Evolutionary conservation across 1,140 invertebrate species (phyloP).

Genomic region (Cardiocondyla obscurior): DNA sequence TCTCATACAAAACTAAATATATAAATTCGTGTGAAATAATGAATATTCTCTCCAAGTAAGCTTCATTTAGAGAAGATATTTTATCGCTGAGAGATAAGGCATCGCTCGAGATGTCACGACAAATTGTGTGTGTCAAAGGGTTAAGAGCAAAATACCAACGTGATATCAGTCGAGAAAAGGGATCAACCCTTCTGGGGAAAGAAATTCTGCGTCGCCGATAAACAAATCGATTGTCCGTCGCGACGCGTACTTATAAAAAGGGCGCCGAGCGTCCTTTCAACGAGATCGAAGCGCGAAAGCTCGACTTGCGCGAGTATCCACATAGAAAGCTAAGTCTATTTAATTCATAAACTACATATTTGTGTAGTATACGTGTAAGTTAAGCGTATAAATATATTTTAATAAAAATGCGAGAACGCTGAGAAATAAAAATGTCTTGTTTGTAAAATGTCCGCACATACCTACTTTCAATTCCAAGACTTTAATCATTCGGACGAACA

Average conservation of each 20-base stretch:
- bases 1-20: no score
- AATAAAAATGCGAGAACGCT: conserved; percentile 64
- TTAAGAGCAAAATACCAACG: conserved; percentile 36
- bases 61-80: conserved; percentile 8
- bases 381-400: conserved; percentile 71
- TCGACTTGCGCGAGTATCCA: conserved; percentile 4
- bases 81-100: not conserved
- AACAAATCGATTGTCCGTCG: conserved; percentile 53
- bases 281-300: conserved; percentile 38
- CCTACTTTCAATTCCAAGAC: not conserved
- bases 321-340: conserved; percentile 68
- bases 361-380: conserved; percentile 71
- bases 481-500: not conserved
- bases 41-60: conserved; percentile 17
- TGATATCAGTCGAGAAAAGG: conserved; percentile 20
- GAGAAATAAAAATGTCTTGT: not conserved
- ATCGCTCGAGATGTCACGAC: conserved; percentile 27
- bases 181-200: conserved; percentile 2
- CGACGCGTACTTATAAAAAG: conserved; percentile 51
- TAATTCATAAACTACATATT: conserved; percentile 73
- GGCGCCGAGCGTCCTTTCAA: conserved; percentile 7
- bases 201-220: conserved; percentile 15
- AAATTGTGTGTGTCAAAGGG: conserved; percentile 23
- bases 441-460: no score
- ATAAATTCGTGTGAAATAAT: conserved; percentile 10